phyloP scores from a whole-genome alignment of 2,797 vertebrate species.

The Falco berigora region DNA sequence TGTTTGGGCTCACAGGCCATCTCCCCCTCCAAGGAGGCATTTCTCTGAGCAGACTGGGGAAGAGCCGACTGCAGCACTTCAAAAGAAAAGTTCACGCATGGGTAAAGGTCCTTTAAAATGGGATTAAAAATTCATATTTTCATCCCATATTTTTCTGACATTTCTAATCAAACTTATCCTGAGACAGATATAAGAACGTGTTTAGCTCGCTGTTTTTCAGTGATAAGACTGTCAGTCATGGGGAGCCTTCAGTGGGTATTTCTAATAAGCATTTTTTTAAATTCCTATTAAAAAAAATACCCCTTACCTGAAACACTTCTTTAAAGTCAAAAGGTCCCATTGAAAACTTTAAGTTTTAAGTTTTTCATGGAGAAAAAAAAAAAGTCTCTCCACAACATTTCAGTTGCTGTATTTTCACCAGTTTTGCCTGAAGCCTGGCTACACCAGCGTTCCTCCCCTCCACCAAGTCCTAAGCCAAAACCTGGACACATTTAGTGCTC shows the following conservation, averaged over 20 bases:
- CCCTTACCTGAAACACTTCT: background rate
- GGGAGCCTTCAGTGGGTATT: background rate
- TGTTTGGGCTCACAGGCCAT: background rate
- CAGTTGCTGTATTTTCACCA: background rate
- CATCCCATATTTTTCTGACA: background rate
- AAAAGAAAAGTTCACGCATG: slow-evolving; percentile 15
- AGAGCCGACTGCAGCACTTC: background rate
- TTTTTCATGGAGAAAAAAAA: background rate
- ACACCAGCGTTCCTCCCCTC: accelerated
- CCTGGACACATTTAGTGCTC: accelerated
- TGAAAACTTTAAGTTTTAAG: background rate
- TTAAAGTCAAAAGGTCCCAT: background rate
- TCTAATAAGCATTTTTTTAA: background rate
- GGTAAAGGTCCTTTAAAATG: slow-evolving; percentile 19
- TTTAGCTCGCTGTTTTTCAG: background rate
- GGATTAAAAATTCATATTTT: slow-evolving; percentile 39
- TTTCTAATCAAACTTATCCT: slow-evolving; percentile 27
- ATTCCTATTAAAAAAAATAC: background rate
- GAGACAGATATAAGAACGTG: background rate
- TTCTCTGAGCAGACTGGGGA: background rate
- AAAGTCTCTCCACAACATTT: background rate
- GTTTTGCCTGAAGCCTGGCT: background rate
- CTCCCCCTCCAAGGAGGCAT: background rate
- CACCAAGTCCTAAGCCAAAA: background rate
- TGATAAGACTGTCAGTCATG: accelerated